Base-by-base conservation (phyloP, 2,797 vertebrate genomes). In the Avahi laniger region DNA sequence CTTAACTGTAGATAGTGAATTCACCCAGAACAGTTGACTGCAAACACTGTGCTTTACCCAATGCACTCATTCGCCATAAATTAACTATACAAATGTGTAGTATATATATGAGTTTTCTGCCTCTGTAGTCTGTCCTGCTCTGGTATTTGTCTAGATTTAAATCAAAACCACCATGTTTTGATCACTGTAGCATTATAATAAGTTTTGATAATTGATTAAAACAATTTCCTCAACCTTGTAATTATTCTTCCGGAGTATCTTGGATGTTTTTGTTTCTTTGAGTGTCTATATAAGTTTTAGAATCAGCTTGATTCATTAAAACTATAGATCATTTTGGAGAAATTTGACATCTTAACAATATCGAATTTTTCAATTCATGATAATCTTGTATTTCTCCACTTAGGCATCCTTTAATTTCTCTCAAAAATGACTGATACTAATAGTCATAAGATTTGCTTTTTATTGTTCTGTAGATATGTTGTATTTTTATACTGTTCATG, bases 71-170 rank as follows among this genome's bases (percentile, higher is more conserved):
- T 73, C 75, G 38, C 30, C 3, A 28, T 33, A 57, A 28, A 54
- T 3, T 30, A 35, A 15, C 5, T 18, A 9, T 46, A 10, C 10
- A 35, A 35, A 43, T 41, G 5, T 7, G 1, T 30, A 50, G 46
- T 12, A 35, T 24, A 7, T 26, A 0, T 28, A 10, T 24, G 20
- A 5, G 0, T 81, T 73, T 46, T 15, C 8, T 57, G 8, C 24
- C 3, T 43, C 54, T 88, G 22, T 52, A 82, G 7, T 59, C 14
- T 52, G 12, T 82, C 30, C 7, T 35, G n/a, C 7, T 13, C 17
- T 52, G 41, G 18, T 33, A 26, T 69, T 18, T 46, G 15, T 38
- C 12, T 82, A 2, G 43, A 17, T 52, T 80, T 76, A 35, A 14
- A 41, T 91, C 3, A 54, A 63, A 76, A 46, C 5, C 20, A 78